Percentiles rank a stretch among this genome's conserved stretches.
Conservation (phyloP, 2,113 vertebrate genomes). For the Spea multiplicata region DNA sequence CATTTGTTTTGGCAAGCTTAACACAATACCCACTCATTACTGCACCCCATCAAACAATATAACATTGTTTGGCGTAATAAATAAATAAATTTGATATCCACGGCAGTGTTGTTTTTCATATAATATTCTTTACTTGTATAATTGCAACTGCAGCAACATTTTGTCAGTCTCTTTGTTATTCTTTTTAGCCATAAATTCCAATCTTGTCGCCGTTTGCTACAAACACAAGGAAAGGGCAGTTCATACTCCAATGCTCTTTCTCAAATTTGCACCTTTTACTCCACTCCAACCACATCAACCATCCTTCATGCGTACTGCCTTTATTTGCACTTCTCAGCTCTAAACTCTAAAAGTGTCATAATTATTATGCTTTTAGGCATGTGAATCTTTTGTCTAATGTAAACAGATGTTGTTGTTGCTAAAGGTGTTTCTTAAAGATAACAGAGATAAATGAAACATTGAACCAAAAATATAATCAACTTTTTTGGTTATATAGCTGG, state of each 20-base stretch:
- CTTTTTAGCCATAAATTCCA: not conserved
- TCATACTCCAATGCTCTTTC: conserved; percentile 28
- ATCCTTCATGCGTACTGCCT: conserved; percentile 2
- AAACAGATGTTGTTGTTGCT: not conserved
- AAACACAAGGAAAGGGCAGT: not conserved
- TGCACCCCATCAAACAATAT: too few species aligned
- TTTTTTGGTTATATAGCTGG: too few species aligned
- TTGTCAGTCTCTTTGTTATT: not conserved
- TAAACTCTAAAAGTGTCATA: conserved; percentile 3
- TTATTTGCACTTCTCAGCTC: conserved; percentile 21
- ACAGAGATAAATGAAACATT: too few species aligned
- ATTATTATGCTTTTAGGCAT: conserved; percentile 23
- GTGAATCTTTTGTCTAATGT: conserved; percentile 14
- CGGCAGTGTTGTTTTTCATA: too few species aligned
- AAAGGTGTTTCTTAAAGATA: not conserved
- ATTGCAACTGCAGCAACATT: not conserved
- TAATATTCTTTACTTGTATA: too few species aligned
- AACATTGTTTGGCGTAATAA: too few species aligned
- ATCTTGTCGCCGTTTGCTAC: not conserved
- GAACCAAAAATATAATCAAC: too few species aligned
- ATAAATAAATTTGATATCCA: too few species aligned
- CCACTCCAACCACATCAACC: not conserved
- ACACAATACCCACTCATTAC: too few species aligned
- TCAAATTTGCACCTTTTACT: conserved; percentile 25
- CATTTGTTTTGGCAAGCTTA: too few species aligned